Base-by-base conservation (phyloP, 2,888 invertebrate genomes). In the Criorhina ranunculi region DNA sequence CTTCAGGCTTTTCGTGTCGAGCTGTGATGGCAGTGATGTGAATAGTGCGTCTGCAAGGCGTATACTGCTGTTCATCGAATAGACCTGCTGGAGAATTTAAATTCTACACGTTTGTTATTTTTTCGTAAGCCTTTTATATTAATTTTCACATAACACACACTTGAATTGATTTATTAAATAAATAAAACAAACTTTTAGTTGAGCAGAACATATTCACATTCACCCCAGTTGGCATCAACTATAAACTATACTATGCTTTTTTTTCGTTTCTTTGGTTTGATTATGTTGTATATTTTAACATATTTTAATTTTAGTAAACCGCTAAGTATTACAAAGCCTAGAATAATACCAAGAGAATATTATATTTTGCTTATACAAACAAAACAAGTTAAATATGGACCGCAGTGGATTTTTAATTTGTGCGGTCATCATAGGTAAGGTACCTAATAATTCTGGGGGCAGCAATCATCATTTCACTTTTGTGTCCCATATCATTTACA, bases 371-470 rank as follows among this genome's bases (percentile, higher is more conserved):
- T 12, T 40, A 11, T 40, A n/a, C 2, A 57, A 37, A 31, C 2
- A 37, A 29, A 35, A 55, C n/a, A 17, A 31, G 1, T 2, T 33
- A 51, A 19, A 53, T 9, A 80, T 80, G 79, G 60, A 60, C 46
- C 42, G 31, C 60, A 59, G 75, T 60, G 29, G 66, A 31, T 17
- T 17, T 51, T 24, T 66, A 19, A 42, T 73, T 51, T 66, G 1
- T 64, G 31, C 37, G 51, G 42, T 64, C 12, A 12, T 31, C 9
- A 15, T 80, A 60, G 79, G 79, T 80, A 80, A 80, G 37, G 53
- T 60, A 40, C 42, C 15, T 24, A 9, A 1, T 35, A 12, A n/a
- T 2, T 15, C 1, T 33, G 4, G 6, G 15, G 24, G 12, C 9
- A 5, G 11, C 19, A 55, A 11, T 55, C 17, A 17, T 55, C 46